Base-by-base conservation (phyloP, 2,797 vertebrate genomes). In the Hephaestus fuliginosus region DNA sequence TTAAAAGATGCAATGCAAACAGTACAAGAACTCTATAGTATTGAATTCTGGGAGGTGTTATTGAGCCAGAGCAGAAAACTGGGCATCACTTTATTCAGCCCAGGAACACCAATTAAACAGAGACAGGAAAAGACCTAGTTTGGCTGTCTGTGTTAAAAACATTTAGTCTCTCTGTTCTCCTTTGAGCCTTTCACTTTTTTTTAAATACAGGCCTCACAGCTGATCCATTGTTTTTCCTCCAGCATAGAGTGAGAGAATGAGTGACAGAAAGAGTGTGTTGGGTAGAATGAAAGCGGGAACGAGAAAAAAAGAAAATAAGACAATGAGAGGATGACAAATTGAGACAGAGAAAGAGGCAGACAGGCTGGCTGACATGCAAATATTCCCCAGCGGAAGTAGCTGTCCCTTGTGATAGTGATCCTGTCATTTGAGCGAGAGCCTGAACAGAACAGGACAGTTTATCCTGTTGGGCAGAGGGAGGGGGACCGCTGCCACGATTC, bases 371-470 rank as follows among this genome's bases (percentile, higher is more conserved):
- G 89, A 88, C 82, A 83, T 88, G 85, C 80, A 85, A 86, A 88
- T 89, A 83, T 83, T 88, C 85, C 88, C 88, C 67, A 77, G 84
- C 22, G 81, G 88, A 90, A 83, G 85, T 78, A 56, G 74, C 77
- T 52, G 89, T 84, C 85, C 80, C 82, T 62, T 36, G 78, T 69
- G 81, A 86, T 89, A 75, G 80, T 17, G 39, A 86, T 84, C 71
- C 83, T 87, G 87, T 89, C 89, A 76, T 85, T 76, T 76, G 83
- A 87, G 84, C 57, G 43, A 46, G 78, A 64, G 80, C 73, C 78
- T 76, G 76, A 86, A 84, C 83, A 63, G 73, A 88, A 48, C 60
- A 71, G 81, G 67, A 85, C 82, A 80, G 62, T 72, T 86, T 79
- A 88, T 89, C 89, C 82, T 85, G 74, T 81, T 84, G 83, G 76